Base-by-base conservation (phyloP, 2,888 invertebrate species). In the Psylliodes chrysocephalus region DNA sequence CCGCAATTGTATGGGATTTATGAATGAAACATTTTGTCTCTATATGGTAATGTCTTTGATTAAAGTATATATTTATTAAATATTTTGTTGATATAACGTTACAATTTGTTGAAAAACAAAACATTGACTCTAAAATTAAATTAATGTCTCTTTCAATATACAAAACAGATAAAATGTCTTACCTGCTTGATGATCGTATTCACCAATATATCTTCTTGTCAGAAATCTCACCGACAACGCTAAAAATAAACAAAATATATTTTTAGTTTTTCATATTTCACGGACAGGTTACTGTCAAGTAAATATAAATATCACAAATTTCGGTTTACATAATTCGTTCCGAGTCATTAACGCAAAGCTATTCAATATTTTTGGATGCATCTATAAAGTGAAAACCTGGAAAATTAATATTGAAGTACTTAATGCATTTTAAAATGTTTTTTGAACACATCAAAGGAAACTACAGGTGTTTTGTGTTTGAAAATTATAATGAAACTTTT, bases 181-280 rank as follows among this genome's bases (percentile, higher is more conserved):
- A 94, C 95, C 95, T 86, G 92, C 90, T 82, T 95, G 94, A 81
- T 95, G 94, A 81, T 95, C 95, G 83, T 96, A 96, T 84, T 96
- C 96, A 49, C 96, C 95, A 68, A 96, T 96, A 83, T 94, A 96
- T 61, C 96, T 86, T 78, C 92, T 92, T n/a, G 96, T 96, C 66
- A 96, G 85, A 81, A 95, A 96, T 66, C 96, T 88, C 61, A 96
- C 96, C 17, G 94, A 77, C 60, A 82, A 69, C 33, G 81, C 81
- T 82, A 77, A 72, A 80, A 80, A 72, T 67, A 71, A 70, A 71
- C n/a, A 65, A 17, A 57, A 64, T 38, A 52, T 68, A 69, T 60
- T 68, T 59, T 66, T 64, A 62, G 57, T 55, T 63, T 55, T n/a
- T 1, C 18, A 56, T 12, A 62, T 62, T 63, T 64, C 60, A 64